A percentile compares a stretch with the other conserved stretches of the same genome.
Evolutionary conservation across 2,888 invertebrate genomes (phyloP).

Genomic region (Mimachlamys varia): DNA sequence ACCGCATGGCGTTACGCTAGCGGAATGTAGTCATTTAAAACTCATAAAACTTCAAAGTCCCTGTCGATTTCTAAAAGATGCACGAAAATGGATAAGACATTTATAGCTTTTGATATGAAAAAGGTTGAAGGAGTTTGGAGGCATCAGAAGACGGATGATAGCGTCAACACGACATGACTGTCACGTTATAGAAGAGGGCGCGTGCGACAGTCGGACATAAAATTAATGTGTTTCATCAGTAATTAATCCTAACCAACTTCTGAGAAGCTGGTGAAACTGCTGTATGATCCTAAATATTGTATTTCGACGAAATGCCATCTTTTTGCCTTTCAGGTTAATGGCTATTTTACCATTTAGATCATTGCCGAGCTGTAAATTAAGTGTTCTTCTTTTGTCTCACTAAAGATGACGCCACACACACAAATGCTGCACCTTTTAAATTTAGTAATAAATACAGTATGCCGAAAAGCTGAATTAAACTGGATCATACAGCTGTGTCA

Average conservation of each 20-base stretch:
- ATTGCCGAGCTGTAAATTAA: background rate
- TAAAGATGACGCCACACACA: no score
- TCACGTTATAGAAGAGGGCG: background rate
- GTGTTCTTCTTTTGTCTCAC: background rate
- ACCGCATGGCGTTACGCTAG: background rate
- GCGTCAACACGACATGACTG: background rate
- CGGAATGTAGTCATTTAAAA: background rate
- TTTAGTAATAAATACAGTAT: no score
- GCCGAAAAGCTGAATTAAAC: no score
- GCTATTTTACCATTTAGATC: background rate
- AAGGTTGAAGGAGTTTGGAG: background rate
- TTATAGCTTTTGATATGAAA: slow-evolving; percentile 32
- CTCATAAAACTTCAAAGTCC: slow-evolving; percentile 13
- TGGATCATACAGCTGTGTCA: no score
- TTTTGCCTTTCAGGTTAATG: no score
- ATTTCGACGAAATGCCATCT: background rate
- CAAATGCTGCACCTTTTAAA: no score
- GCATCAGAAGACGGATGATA: background rate
- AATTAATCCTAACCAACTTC: background rate
- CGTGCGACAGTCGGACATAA: background rate
- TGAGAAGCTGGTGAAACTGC: background rate
- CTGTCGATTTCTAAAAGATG: slow-evolving; percentile 26
- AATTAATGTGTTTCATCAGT: background rate
- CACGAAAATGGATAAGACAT: slow-evolving; percentile 26
- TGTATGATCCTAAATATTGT: background rate